Evolutionary conservation across 1,140 invertebrate genomes (phyloP).

Genomic region (Nasonia longicornis): DNA sequence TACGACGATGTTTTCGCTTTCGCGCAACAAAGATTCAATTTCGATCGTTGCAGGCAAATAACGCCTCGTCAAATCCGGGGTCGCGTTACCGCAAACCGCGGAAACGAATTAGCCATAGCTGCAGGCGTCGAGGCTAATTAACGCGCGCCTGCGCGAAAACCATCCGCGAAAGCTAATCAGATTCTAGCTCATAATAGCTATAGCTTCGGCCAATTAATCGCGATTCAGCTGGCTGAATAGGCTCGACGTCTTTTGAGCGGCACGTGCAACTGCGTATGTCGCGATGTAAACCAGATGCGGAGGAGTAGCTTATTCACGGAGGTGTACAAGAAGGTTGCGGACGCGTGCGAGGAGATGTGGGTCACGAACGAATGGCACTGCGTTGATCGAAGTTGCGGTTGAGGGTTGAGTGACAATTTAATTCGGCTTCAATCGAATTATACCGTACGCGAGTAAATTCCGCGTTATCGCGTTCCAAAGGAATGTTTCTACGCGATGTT

Average conservation of each 20-base stretch:
- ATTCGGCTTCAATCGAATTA: too few relatives aligned
- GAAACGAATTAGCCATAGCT: not conserved
- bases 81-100: not conserved
- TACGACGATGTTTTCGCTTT: too few relatives aligned
- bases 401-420: not conserved
- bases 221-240: slow-evolving; percentile 3
- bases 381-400: not conserved
- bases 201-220: slow-evolving; percentile 17
- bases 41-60: too few relatives aligned
- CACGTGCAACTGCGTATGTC: not conserved
- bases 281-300: not conserved
- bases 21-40: too few relatives aligned
- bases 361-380: not conserved
- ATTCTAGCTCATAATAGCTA: not conserved
- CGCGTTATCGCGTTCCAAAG: too few relatives aligned
- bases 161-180: too few relatives aligned
- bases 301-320: not conserved
- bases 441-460: too few relatives aligned
- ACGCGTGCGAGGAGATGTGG: not conserved
- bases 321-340: not conserved
- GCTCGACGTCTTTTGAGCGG: not conserved
- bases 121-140: not conserved
- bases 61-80: not conserved
- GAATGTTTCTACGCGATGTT: too few relatives aligned
- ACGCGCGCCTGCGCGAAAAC: not conserved